Evolutionary conservation across 2,113 vertebrate species (phyloP).

Genomic region (Tapirus terrestris): DNA sequence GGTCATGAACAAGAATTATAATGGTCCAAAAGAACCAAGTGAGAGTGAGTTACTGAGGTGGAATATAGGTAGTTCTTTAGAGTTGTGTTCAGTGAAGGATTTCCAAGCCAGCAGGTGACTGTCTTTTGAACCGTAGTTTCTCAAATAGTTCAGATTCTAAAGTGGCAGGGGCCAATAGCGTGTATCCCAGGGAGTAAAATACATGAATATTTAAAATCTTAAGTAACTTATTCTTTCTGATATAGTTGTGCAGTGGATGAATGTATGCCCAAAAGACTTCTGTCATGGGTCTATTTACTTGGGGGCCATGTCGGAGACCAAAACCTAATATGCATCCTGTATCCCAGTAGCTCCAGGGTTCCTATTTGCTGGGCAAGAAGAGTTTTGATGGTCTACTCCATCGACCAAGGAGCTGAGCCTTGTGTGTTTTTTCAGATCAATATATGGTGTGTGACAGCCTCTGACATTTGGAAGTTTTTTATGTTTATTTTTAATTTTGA

Average conservation of each 20-base stretch:
- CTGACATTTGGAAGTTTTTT: background rate
- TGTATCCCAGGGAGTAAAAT: background rate
- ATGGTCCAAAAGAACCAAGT: background rate
- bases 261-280: background rate
- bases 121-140: background rate
- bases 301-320: background rate
- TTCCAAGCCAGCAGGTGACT: background rate
- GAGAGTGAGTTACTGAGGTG: background rate
- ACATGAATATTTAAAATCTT: background rate
- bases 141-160: background rate
- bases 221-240: background rate
- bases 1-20: background rate
- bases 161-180: background rate
- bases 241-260: background rate
- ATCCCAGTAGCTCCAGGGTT: background rate
- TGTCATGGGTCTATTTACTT: background rate
- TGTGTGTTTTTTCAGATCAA: background rate
- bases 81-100: background rate
- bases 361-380: background rate
- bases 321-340: background rate
- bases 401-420: background rate
- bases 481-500: conserved; percentile 15
- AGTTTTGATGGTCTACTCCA: background rate
- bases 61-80: background rate
- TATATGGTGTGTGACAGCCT: background rate